Percentiles rank a stretch among this genome's conserved stretches.
These are phyloP conservation scores for Sussaba pulchella DNA, from an alignment of 2,888 invertebrate species.

Conservation along the genomic window DNA sequence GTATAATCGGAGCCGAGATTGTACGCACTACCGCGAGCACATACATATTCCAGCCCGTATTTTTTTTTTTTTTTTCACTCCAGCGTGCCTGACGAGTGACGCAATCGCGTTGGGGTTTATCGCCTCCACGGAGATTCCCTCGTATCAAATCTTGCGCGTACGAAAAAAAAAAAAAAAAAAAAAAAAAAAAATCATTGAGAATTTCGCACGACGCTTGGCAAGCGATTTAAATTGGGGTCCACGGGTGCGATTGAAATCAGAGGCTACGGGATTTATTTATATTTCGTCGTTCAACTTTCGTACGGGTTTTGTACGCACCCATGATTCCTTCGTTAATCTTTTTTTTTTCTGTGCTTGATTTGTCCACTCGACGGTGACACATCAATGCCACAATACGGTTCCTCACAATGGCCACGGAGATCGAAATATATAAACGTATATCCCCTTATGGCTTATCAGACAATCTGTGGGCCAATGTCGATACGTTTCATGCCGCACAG, in stretches of 20 bases:
- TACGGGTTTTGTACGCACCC: slow-evolving; percentile 12
- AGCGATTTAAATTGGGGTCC: slow-evolving; percentile 22
- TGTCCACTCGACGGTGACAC: neutral
- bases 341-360: neutral
- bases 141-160: no score
- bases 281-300: slow-evolving; percentile 9
- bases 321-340: slow-evolving; percentile 6
- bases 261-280: neutral
- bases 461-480: slow-evolving; percentile 14
- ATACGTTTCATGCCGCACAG: neutral
- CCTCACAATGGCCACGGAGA: neutral
- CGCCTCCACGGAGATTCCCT: no score
- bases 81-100: slow-evolving; percentile 24
- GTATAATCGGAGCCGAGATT: slow-evolving; percentile 57
- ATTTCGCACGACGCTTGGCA: neutral
- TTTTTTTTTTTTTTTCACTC: slow-evolving; percentile 5
- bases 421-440: neutral
- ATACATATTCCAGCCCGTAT: slow-evolving; percentile 25
- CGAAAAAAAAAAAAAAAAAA: no score
- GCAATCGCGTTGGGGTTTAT: slow-evolving; percentile 23
- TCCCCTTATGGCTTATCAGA: slow-evolving; percentile 8
- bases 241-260: neutral
- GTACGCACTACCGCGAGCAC: slow-evolving; percentile 28
- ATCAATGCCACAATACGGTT: slow-evolving; percentile 21
- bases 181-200: neutral